These are phyloP conservation scores for Porphyrio hochstetteri DNA, from an alignment of 2,113 vertebrate genomes.

Conservation along the genomic window DNA sequence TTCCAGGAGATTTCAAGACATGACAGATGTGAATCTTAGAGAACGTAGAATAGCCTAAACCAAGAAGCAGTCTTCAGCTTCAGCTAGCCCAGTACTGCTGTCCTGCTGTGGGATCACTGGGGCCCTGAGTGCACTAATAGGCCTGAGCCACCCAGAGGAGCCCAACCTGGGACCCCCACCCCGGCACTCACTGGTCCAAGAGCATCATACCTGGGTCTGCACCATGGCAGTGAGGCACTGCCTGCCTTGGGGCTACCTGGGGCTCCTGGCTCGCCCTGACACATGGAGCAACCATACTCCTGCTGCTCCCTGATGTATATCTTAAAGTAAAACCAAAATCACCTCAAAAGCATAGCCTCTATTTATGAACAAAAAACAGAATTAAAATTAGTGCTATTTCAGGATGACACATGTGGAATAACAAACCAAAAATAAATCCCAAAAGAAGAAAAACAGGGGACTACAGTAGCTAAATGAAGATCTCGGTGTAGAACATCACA, in stretches of 20 bases:
- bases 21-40: neutral
- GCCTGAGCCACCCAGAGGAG: neutral
- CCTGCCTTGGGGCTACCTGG: neutral
- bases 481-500: neutral
- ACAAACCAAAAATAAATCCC: neutral
- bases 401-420: neutral
- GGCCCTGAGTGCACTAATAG: neutral
- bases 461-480: neutral
- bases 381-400: neutral
- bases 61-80: neutral
- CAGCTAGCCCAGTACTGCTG: neutral
- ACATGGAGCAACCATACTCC: neutral
- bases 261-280: neutral
- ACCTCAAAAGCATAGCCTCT: neutral
- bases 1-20: neutral
- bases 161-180: neutral
- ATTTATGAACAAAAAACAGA: neutral
- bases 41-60: neutral
- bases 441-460: neutral
- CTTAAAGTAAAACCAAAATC: neutral
- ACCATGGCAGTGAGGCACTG: neutral
- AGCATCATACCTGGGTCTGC: neutral
- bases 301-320: neutral
- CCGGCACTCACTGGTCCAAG: neutral
- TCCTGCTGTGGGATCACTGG: neutral